phyloP scores from a whole-genome alignment of 1,140 invertebrate genomes.

The Temnothorax curvispinosus region DNA sequence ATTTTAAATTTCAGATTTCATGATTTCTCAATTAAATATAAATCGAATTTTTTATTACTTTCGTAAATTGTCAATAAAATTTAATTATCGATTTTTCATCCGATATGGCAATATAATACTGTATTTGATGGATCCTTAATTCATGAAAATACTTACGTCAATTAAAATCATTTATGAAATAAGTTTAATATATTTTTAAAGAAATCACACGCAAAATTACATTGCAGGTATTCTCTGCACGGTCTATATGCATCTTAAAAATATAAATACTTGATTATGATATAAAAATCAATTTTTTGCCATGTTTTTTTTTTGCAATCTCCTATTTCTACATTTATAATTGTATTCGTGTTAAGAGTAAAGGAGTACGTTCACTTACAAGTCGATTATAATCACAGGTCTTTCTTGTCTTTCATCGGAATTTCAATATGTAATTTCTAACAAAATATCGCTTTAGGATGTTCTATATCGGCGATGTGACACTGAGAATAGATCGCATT shows the following conservation, averaged over 20 bases:
- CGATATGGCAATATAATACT: too few relatives aligned
- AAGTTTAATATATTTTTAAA: background rate
- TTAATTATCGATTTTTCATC: too few relatives aligned
- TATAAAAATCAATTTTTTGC: background rate
- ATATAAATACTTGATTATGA: background rate
- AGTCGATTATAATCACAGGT: background rate
- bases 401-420: background rate
- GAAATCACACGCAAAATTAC: background rate
- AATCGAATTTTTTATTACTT: too few relatives aligned
- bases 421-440: background rate
- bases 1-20: too few relatives aligned
- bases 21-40: too few relatives aligned
- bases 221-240: background rate
- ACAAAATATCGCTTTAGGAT: background rate
- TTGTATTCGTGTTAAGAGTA: background rate
- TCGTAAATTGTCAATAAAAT: too few relatives aligned
- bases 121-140: too few relatives aligned
- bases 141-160: too few relatives aligned
- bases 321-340: background rate
- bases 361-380: background rate
- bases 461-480: background rate
- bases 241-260: background rate
- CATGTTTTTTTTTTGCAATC: background rate
- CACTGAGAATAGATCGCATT: slow-evolving; percentile 23
- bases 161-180: too few relatives aligned